Base-by-base conservation (phyloP, 2,113 vertebrate genomes). In the Pandion haliaetus region DNA sequence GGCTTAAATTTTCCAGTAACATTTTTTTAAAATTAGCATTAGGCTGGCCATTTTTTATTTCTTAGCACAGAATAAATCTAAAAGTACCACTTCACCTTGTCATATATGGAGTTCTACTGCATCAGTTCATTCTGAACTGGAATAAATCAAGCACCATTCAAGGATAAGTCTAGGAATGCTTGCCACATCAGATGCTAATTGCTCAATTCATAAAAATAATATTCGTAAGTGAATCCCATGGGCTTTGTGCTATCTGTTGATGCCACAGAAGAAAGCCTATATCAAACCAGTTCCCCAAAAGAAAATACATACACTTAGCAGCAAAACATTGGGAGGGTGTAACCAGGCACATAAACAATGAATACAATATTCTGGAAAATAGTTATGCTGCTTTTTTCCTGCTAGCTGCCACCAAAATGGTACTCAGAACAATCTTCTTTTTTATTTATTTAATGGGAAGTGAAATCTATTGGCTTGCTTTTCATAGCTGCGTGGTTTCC, bases 141-240 rank as follows among this genome's bases (percentile, higher is more conserved):
- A 95, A 65, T 80, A 72, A 96, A 86, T 73, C 55, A 83, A 80
- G 50, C 11, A 80, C 36, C 67, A 50, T 74, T 92, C 78, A 95
- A 92, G 45, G 50, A 8, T 42, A 96, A 55, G 34, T 81, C 91
- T 92, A 95, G 13, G 45, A 93, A 93, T 40, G 66, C 12, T 65
- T 94, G 40, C 19, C 65, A 92, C 49, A 78, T 74, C 58, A 95
- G 77, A 88, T 31, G 65, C 8, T 90, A 86, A 94, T 71, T 55
- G 38, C 20, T 96, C 42, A 78, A 90, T 93, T 96, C 24, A 93
- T 82, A 95, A 94, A 96, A 94, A 25, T 63, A 90, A 36, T 70
- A 70, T 67, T 81, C 80, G 63, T 86, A 65, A 93, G 31, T 29
- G n/a, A 89, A 95, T 88, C 58, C 79, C 11, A 28, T 31, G 4